phyloP scores from a whole-genome alignment of 2,888 invertebrate species.

The Oxyteleia sp. region DNA sequence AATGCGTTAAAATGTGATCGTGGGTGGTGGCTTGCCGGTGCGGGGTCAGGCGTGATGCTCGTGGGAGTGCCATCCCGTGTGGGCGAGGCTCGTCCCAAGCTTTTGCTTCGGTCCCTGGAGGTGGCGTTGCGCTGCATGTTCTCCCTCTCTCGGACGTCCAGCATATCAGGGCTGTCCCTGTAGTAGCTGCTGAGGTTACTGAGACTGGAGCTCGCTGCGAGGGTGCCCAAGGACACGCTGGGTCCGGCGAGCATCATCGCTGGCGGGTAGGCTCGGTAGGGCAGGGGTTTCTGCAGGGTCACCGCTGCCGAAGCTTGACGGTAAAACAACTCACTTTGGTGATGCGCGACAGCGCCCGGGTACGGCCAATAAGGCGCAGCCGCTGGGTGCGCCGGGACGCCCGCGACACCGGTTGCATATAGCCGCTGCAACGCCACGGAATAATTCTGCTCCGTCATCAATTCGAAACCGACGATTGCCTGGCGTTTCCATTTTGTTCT shows the following conservation, averaged over 20 bases:
- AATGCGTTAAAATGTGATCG: too few species aligned
- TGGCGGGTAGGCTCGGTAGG: constrained; percentile 90
- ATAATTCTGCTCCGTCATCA: constrained; percentile 98
- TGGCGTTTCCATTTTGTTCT: constrained; percentile 99
- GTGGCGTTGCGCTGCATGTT: constrained; percentile 77
- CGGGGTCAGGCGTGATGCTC: constrained; percentile 84
- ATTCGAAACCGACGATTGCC: constrained; percentile 98
- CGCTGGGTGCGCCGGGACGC: constrained; percentile 83
- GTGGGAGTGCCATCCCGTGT: constrained; percentile 84
- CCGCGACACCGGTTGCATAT: constrained; percentile 90
- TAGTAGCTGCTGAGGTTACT: constrained; percentile 84
- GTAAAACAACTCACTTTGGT: constrained; percentile 93
- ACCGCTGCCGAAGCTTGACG: constrained; percentile 92
- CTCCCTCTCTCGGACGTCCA: constrained; percentile 80
- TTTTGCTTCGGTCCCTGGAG: constrained; percentile 82
- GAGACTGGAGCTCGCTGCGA: constrained; percentile 90
- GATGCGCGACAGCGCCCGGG: constrained; percentile 88
- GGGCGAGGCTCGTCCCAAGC: constrained; percentile 81
- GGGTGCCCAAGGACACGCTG: constrained; percentile 90
- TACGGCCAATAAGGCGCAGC: constrained; percentile 86
- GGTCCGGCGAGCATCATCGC: constrained; percentile 91
- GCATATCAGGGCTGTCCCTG: constrained; percentile 83
- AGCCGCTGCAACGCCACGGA: constrained; percentile 97
- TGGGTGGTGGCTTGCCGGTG: too few species aligned
- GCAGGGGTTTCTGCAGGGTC: constrained; percentile 95